Conservation (phyloP, 2,797 vertebrate species). For the Limnodromus scolopaceus region DNA sequence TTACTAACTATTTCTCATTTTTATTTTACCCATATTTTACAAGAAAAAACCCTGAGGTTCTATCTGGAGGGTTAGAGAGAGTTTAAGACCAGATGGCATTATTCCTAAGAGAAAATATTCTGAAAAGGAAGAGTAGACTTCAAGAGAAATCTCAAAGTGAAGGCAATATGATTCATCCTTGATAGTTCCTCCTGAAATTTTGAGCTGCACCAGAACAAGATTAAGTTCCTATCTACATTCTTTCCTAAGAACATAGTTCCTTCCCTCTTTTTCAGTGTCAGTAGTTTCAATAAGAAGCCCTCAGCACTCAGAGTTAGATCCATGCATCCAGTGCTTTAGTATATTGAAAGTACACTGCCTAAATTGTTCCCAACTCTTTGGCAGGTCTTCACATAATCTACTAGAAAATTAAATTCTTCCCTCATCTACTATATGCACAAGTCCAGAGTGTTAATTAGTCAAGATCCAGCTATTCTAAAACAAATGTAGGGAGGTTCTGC, state of each 20-base stretch:
- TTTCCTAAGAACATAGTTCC: not conserved
- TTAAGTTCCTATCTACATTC: not conserved
- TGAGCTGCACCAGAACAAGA: not conserved
- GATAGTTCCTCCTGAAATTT: not conserved
- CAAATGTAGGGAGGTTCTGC: slow-evolving; percentile 46
- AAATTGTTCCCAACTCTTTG: slow-evolving; percentile 62
- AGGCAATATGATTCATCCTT: not conserved
- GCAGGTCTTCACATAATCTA: slow-evolving; percentile 42
- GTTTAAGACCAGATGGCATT: not conserved
- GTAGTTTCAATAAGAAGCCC: not conserved
- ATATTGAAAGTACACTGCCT: not conserved
- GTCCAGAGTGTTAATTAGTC: slow-evolving; percentile 58
- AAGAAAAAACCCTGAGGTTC: not conserved
- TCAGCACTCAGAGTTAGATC: not conserved
- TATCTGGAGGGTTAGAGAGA: not conserved
- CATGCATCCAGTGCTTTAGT: not conserved
- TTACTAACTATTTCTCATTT: not conserved
- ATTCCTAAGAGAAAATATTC: not conserved
- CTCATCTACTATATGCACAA: slow-evolving; percentile 26
- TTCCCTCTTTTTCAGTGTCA: not conserved
- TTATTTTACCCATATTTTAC: not conserved
- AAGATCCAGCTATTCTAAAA: slow-evolving; percentile 64
- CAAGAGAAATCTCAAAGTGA: not conserved
- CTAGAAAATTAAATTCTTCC: slow-evolving; percentile 59
- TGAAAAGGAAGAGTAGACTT: not conserved